Conservation (phyloP, 2,888 invertebrate genomes). For the Amiota mariae region DNA sequence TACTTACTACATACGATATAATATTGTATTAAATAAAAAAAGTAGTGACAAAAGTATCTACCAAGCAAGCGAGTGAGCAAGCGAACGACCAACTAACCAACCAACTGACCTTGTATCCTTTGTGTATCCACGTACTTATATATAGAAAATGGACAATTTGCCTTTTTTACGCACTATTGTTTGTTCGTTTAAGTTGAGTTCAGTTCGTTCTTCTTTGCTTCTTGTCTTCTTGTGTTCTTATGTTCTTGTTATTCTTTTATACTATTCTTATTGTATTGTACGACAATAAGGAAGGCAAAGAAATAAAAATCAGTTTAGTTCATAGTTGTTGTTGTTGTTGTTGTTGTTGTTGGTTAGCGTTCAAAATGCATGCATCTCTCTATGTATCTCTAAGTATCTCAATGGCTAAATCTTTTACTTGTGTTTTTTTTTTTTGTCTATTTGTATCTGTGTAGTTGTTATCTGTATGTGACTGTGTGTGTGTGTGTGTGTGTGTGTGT, state of each 20-base stretch:
- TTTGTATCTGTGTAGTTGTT: not conserved
- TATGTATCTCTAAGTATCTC: too few species aligned
- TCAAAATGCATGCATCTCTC: too few species aligned
- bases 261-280: too few species aligned
- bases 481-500: not conserved
- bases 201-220: too few species aligned
- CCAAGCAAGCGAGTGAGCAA: too few species aligned
- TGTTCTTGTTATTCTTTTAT: not conserved
- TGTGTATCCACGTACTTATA: constrained; percentile 1
- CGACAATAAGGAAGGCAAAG: too few species aligned
- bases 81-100: not conserved
- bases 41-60: too few species aligned
- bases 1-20: too few species aligned
- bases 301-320: constrained; percentile 20
- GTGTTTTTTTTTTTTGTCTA: too few species aligned
- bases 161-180: constrained; percentile 15
- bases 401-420: too few species aligned
- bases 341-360: not conserved
- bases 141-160: constrained; percentile 7
- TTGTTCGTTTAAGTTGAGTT: constrained; percentile 9
- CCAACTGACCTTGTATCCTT: constrained; percentile 17
- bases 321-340: not conserved
- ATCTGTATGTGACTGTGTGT: not conserved
- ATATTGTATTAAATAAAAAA: too few species aligned
- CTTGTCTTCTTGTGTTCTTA: too few species aligned